Evolutionary conservation across 1,140 invertebrate species (phyloP), one percentile per base, ranked within the genome.

Genomic region (Pinna nobilis): DNA sequence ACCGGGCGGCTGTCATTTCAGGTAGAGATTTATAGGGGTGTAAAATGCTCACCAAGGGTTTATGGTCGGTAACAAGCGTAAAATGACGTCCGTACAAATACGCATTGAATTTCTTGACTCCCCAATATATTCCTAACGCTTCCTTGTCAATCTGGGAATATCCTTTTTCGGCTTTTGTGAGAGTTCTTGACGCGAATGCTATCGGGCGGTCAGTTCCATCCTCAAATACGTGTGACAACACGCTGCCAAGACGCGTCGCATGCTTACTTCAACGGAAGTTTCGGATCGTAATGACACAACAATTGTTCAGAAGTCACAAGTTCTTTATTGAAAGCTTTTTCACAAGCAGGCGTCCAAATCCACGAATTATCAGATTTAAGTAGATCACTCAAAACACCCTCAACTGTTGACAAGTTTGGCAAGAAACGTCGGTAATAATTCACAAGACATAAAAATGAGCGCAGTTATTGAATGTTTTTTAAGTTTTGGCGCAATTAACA

Each of bases 131-230:
- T 0, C 66, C 86, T 25, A 89, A 76, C 9, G 87, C 74, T 77
- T 91, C 89, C 63, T 90, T 91, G 76, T 91, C 90, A 25, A 90
- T 91, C 70, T 87, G 83, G 11, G 85, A 70, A 75, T 88, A 91
- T 44, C 84, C 79, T 71, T 82, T 75, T 79, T 92, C 90, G n/a
- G 88, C 78, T 32, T 74, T 30, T 9, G 76, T 84, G 15, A 91
- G 64, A 3, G 81, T 84, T 66, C 88, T 39, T 1, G 87, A 91
- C 9, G 86, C 85, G 79, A 89, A 91, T 4, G 86, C 86, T 20
- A 91, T 86, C 5, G 60, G 60, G 23, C 60, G 23, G 28, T 44
- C 60, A 3, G 60, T 13, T 44, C 64, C 82, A 74, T 89, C 84
- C 15, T 77, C 20, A 25, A 83, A 77, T 1, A 53, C 70, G 64